Percentiles rank a stretch among this genome's conserved stretches.
These are phyloP conservation scores for Schizopygopsis malacanthus DNA, from an alignment of 2,797 vertebrate species.

Conservation along the genomic window DNA sequence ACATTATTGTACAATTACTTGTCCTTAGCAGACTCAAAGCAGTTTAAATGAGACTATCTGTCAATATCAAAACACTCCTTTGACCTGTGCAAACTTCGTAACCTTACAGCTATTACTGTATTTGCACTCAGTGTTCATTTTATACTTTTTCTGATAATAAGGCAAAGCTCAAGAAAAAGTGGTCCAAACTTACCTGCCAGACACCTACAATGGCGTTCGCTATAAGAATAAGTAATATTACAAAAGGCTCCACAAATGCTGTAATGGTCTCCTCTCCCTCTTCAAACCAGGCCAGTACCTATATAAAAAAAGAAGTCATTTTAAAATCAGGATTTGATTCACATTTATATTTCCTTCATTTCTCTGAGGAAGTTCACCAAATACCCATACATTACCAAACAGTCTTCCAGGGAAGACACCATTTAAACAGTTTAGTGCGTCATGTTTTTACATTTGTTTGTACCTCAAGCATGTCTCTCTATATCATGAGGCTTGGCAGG, in stretches of 20 bases:
- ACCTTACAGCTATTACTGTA: neutral
- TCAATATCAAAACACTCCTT: neutral
- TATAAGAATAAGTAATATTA: slow-evolving; percentile 98
- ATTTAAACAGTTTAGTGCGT: neutral
- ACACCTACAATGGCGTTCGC: slow-evolving; percentile 98
- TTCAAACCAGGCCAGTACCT: slow-evolving; percentile 99
- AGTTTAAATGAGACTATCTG: neutral
- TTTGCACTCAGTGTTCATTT: neutral
- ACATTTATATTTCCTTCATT: neutral
- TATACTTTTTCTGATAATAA: neutral
- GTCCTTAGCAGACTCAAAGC: neutral
- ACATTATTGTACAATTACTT: neutral
- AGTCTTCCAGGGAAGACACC: slow-evolving; percentile 10
- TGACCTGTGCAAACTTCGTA: neutral
- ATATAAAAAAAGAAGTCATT: slow-evolving; percentile 8
- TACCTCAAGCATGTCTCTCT: neutral
- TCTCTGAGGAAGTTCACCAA: neutral
- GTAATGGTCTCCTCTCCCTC: slow-evolving; percentile 98
- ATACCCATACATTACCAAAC: neutral
- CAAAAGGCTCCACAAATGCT: slow-evolving; percentile 98
- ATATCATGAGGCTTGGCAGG: slow-evolving; percentile 1
- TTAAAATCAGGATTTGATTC: neutral
- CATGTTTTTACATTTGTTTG: slow-evolving; percentile 3
- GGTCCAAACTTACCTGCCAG: slow-evolving; percentile 89
- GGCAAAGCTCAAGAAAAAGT: neutral